phyloP scores from a whole-genome alignment of 2,113 vertebrate species.

The Orthonyx spaldingii region DNA sequence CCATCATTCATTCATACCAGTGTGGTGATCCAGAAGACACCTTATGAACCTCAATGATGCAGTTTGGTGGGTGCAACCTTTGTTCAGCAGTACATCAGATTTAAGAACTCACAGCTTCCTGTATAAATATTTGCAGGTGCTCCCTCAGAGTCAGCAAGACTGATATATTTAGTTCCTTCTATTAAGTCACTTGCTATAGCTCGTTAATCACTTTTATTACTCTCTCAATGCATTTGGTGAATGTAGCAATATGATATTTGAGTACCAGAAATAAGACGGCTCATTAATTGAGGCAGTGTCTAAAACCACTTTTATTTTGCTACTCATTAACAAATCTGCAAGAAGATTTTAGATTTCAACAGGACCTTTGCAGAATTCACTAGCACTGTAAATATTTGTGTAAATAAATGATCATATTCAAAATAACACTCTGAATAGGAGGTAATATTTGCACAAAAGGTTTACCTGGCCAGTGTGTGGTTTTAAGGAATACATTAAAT shows the following conservation, averaged over 20 bases:
- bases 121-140: background rate
- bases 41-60: background rate
- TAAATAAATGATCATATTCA: background rate
- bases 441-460: background rate
- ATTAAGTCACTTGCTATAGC: background rate
- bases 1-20: background rate
- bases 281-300: background rate
- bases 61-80: background rate
- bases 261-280: background rate
- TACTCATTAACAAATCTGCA: background rate
- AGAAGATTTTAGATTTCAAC: background rate
- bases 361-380: background rate
- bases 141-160: background rate
- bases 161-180: constrained; percentile 13
- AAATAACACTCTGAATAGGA: background rate
- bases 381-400: background rate
- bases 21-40: background rate
- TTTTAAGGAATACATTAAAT: background rate
- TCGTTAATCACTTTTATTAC: constrained; percentile 36
- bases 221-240: background rate
- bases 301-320: constrained; percentile 4
- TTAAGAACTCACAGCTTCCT: background rate
- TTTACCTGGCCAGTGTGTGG: background rate
- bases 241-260: background rate
- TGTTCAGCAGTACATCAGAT: background rate